Evolutionary conservation across 2,888 invertebrate species (phyloP).

Genomic region (Colostygia pectinataria): DNA sequence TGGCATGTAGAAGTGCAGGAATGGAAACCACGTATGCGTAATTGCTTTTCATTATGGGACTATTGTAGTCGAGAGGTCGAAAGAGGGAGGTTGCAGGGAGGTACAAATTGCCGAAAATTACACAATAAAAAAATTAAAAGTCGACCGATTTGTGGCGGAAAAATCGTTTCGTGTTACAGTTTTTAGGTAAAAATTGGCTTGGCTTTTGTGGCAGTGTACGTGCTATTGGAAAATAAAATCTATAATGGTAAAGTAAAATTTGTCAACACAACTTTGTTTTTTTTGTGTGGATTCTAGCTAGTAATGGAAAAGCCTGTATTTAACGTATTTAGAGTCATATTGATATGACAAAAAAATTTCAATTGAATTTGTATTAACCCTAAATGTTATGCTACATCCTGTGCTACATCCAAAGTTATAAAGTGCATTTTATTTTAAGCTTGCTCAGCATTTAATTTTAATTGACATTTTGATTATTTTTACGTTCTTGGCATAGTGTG

Average conservation of each 20-base stretch:
- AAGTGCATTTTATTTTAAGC: too few relatives aligned
- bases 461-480: too few relatives aligned
- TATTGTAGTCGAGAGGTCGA: constrained; percentile 64
- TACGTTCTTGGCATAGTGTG: too few relatives aligned
- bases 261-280: background rate
- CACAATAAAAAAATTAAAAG: constrained; percentile 78
- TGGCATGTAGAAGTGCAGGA: constrained; percentile 37
- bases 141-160: constrained; percentile 39
- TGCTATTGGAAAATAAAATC: background rate
- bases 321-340: too few relatives aligned
- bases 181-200: constrained; percentile 1
- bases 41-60: constrained; percentile 80
- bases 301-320: too few relatives aligned
- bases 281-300: too few relatives aligned
- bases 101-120: constrained; percentile 75
- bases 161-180: constrained; percentile 12
- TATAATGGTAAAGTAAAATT: background rate
- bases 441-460: too few relatives aligned
- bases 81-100: constrained; percentile 37
- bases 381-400: too few relatives aligned
- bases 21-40: constrained; percentile 79
- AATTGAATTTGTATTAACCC: too few relatives aligned
- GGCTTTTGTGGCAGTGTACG: background rate
- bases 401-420: too few relatives aligned
- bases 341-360: too few relatives aligned